Base-by-base conservation (phyloP, 2,797 vertebrate species). In the Loris lydekkerianus region DNA sequence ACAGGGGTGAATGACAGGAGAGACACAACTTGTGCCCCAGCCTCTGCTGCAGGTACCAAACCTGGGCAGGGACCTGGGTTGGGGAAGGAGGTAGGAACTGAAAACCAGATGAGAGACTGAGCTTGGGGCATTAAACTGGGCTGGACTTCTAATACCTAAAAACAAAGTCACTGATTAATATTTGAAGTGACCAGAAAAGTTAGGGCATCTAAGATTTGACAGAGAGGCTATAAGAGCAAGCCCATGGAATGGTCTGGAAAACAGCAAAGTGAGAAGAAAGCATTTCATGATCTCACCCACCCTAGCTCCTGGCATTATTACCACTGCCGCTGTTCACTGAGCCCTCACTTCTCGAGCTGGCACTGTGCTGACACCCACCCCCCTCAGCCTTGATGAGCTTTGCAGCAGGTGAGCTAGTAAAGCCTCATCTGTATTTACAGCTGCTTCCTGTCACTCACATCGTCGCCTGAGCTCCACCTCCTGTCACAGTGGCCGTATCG, bases 21-120 rank as follows among this genome's bases (percentile, higher is more conserved):
- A 93, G 40, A 53, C 6, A 25, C 15, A 5, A 0, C 8, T 14
- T 18, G 1, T 0, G 8, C 10, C 17, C 83, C 3, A 0, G 13
- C 40, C 0, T 37, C 67, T 18, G 76, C 29, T 58, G 46, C 15
- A 82, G 75, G 67, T 6, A 43, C 31, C 72, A 70, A 21, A 49
- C 29, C 60, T n/a, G 40, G 29, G 31, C 31, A 37, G 77, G 72
- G 53, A 34, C 25, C 10, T 23, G 2, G 10, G 27, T n/a, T 53
- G 9, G 49, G 61, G 31, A 58, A n/a, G 27, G n/a, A 87, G 46
- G 31, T 72, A 65, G 8, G 80, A 63, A 3, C 58, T 58, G 46
- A 49, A 89, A 80, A 72, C 0, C 15, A 7, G 9, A 37, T 21
- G 3, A 78, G n/a, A 78, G 15, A 49, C 3, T 49, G 34, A 84